phyloP scores from a whole-genome alignment of 2,888 invertebrate genomes.

The Branchipolynoe longqiensis region DNA sequence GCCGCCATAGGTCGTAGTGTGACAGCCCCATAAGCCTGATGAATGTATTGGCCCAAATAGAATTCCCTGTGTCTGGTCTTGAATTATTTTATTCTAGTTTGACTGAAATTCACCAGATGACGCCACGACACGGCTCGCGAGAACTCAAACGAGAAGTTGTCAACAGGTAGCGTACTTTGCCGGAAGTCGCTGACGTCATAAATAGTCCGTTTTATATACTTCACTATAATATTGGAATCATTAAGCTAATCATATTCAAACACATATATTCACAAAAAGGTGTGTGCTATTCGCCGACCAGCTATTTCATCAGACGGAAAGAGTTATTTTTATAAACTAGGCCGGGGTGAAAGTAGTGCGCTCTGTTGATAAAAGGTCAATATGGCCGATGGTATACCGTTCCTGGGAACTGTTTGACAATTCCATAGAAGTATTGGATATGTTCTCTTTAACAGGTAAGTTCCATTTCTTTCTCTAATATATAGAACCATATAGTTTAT shows the following conservation, averaged over 20 bases:
- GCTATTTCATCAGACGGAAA: not conserved
- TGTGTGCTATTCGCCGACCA: no score
- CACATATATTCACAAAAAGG: no score
- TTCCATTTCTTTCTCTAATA: conserved; percentile 18
- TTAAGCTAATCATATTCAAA: no score
- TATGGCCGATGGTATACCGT: conserved; percentile 48
- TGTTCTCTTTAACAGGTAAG: conserved; percentile 53
- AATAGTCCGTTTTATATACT: conserved; percentile 28
- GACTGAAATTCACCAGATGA: not conserved
- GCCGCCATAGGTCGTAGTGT: no score
- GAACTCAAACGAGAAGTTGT: conserved; percentile 46
- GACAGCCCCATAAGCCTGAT: not conserved
- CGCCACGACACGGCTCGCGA: conserved; percentile 43
- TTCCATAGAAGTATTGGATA: conserved; percentile 53
- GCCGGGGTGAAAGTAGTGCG: conserved; percentile 48
- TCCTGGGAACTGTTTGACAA: conserved; percentile 45
- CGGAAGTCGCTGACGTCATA: conserved; percentile 60
- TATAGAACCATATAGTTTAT: not conserved
- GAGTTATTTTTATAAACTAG: conserved; percentile 17
- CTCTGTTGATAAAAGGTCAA: conserved; percentile 56
- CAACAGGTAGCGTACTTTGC: conserved; percentile 49
- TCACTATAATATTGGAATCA: no score
- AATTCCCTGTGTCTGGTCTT: no score
- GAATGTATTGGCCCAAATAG: no score
- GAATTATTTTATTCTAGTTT: not conserved